phyloP scores from a whole-genome alignment of 1,140 invertebrate genomes.

The Triops longicaudatus region DNA sequence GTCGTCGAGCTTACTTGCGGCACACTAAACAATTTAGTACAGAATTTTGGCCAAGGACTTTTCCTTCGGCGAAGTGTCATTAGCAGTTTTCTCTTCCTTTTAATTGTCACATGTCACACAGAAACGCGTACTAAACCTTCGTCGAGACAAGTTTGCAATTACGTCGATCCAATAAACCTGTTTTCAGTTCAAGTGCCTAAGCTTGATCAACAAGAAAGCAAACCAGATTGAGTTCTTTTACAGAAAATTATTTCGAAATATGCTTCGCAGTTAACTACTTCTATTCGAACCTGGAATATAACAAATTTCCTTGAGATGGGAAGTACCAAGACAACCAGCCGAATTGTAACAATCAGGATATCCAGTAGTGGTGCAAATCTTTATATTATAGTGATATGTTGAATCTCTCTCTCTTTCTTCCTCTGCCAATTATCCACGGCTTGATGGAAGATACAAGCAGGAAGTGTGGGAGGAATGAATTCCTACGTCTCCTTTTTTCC shows the following conservation, averaged over 20 bases:
- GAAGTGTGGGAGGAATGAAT: constrained; percentile 1
- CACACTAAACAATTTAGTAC: background rate
- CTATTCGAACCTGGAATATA: background rate
- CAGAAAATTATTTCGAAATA: background rate
- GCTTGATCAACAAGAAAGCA: too few relatives aligned
- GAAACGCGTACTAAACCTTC: too few relatives aligned
- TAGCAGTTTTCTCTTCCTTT: background rate
- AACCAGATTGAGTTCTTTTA: too few relatives aligned
- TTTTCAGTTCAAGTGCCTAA: too few relatives aligned
- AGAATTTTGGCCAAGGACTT: constrained; percentile 11
- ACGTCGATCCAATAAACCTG: too few relatives aligned
- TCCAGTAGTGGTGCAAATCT: background rate
- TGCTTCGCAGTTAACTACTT: background rate
- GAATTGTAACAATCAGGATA: background rate
- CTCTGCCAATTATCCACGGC: background rate
- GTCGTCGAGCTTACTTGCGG: background rate
- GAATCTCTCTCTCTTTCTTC: too few relatives aligned
- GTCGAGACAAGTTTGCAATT: too few relatives aligned
- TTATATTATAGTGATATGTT: background rate
- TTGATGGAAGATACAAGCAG: background rate
- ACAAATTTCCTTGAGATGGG: background rate
- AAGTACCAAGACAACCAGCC: background rate
- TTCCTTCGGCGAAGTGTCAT: background rate
- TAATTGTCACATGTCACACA: background rate
- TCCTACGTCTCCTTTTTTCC: background rate